Percentiles rank a stretch among this genome's conserved stretches.
These are phyloP conservation scores for Mechanitis mazaeus DNA, from an alignment of 2,888 invertebrate genomes.

Conservation along the genomic window DNA sequence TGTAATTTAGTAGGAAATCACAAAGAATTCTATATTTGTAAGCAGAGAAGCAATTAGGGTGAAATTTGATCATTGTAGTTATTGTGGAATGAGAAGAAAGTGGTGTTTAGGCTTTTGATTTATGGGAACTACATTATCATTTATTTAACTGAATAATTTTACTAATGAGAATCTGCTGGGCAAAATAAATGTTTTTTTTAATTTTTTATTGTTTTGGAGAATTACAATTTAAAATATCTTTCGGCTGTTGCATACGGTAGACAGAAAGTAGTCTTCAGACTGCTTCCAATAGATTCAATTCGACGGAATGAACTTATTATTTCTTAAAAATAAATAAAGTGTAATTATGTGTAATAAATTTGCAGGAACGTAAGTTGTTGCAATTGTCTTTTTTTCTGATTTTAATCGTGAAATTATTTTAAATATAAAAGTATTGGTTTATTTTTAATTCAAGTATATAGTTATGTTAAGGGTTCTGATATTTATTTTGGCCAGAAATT, in stretches of 20 bases:
- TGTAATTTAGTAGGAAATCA: constrained; percentile 6
- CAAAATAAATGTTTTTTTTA: too few relatives aligned
- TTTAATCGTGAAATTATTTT: constrained; percentile 6
- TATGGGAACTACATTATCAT: neutral
- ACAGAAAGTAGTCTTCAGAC: too few relatives aligned
- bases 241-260: too few relatives aligned
- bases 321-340: too few relatives aligned
- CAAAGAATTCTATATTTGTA: constrained; percentile 6
- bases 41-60: constrained; percentile 2
- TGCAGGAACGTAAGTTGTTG: constrained; percentile 51
- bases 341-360: constrained; percentile 70
- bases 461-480: neutral
- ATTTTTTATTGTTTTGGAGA: too few relatives aligned
- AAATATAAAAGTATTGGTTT: neutral
- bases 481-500: constrained; percentile 42
- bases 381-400: constrained; percentile 53
- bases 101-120: neutral
- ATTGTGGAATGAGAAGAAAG: neutral
- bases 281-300: too few relatives aligned
- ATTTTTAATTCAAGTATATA: neutral
- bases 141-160: too few relatives aligned
- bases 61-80: constrained; percentile 2
- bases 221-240: too few relatives aligned
- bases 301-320: too few relatives aligned
- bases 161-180: too few relatives aligned